Conservation (phyloP, 2,888 invertebrate genomes). For the Eristalis pertinax region DNA sequence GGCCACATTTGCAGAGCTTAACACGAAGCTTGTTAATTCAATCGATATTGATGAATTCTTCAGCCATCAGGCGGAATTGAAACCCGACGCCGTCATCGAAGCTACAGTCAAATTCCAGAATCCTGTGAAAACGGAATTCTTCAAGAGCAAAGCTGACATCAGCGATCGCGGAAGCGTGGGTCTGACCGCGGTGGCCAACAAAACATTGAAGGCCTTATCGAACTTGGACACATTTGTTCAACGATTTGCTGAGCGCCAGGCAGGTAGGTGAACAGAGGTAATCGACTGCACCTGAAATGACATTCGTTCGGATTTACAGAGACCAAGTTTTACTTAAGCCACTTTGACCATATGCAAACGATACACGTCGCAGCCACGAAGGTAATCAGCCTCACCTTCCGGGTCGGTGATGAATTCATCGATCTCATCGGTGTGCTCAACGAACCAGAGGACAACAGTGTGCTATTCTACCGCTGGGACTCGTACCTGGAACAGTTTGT, state of each 20-base stretch:
- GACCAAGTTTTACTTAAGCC: conserved; percentile 74
- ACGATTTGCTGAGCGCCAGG: conserved; percentile 72
- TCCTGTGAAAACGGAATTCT: conserved; percentile 74
- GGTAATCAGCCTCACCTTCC: conserved; percentile 71
- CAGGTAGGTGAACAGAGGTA: conserved; percentile 63
- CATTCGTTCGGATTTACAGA: conserved; percentile 56
- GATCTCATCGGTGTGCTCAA: conserved; percentile 75
- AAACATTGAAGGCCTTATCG: conserved; percentile 66
- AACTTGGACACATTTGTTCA: conserved; percentile 66
- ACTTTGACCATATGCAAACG: conserved; percentile 76
- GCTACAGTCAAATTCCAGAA: conserved; percentile 76
- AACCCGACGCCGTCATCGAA: not conserved
- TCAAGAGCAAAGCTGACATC: conserved; percentile 70
- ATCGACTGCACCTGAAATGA: not conserved
- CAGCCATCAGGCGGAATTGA: conserved; percentile 75
- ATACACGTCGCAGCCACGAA: conserved; percentile 73
- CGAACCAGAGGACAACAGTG: conserved; percentile 30
- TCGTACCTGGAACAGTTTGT: conserved; percentile 72
- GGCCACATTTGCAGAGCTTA: conserved; percentile 76
- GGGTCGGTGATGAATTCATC: conserved; percentile 31
- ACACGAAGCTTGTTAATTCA: conserved; percentile 77
- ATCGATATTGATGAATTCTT: conserved; percentile 78
- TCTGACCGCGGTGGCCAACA: conserved; percentile 32
- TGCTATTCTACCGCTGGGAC: conserved; percentile 76
- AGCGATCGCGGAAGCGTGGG: conserved; percentile 19